Evolutionary conservation across 2,113 vertebrate genomes (phyloP).

Genomic region (Fulica atra): DNA sequence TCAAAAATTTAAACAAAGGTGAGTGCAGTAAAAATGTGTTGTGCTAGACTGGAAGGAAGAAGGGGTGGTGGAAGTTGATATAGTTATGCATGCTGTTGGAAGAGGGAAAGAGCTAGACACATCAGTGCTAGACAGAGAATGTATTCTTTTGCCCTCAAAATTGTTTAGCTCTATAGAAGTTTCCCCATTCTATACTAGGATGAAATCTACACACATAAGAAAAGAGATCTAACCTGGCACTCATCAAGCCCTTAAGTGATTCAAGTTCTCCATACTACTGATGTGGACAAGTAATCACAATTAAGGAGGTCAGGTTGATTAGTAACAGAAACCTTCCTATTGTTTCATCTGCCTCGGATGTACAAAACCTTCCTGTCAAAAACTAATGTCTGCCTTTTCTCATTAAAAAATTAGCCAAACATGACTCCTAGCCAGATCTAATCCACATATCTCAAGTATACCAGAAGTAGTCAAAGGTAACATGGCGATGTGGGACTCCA

Average conservation of each 20-base stretch:
- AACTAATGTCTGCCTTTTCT: not conserved
- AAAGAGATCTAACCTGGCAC: not conserved
- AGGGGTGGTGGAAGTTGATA: rapidly evolving
- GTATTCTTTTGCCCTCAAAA: not conserved
- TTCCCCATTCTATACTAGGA: not conserved
- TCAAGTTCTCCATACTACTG: not conserved
- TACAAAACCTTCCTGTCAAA: not conserved
- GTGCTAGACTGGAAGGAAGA: not conserved
- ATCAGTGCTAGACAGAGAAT: not conserved
- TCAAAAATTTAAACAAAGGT: not conserved
- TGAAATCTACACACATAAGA: not conserved
- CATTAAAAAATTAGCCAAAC: not conserved
- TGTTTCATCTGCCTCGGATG: not conserved
- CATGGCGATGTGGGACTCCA: not conserved
- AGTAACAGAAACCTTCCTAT: not conserved
- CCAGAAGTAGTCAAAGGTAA: not conserved
- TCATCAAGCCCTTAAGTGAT: rapidly evolving
- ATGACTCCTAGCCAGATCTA: not conserved
- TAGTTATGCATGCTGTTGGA: rapidly evolving
- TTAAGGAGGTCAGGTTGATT: not conserved
- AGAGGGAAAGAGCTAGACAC: not conserved
- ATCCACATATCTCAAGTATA: not conserved
- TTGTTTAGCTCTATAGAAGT: not conserved
- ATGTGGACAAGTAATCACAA: rapidly evolving
- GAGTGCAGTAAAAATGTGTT: not conserved